Base-by-base conservation (phyloP, 2,113 vertebrate genomes). In the Australoheros scitulus region DNA sequence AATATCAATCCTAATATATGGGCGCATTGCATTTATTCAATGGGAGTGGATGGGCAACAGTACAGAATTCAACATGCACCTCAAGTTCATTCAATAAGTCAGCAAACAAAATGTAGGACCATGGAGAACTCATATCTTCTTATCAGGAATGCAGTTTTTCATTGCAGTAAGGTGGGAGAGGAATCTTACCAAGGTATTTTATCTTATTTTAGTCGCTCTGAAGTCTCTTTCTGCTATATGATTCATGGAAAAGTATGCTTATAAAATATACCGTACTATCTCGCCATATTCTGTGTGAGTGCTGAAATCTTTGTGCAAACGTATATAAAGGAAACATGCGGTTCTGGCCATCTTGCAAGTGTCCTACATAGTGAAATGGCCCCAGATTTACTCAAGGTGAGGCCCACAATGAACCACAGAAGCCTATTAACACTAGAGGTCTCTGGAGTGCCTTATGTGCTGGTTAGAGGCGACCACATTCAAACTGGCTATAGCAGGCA, bases 401-500 rank as follows among this genome's bases (percentile, higher is more conserved):
- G 91, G 94, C 93, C 94, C 83, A 88, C 91, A 88, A 88, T 92
- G 92, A 93, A 89, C 91, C 87, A 87, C 89, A 38, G 87, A 92
- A 92, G 93, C 94, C 93, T 89, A 93, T 94, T 93, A 94, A 94
- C 94, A 95, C 93, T 91, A 92, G 92, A 88, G 91, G 92, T 94
- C 94, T 94, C 95, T 93, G 91, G 83, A 92, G 91, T 90, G 92
- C 90, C 88, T 88, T 76, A 52, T 87, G 11, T 76, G 85, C 86
- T 77, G 91, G 88, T 80, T 58, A 56, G 83, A 75, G 82, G 83
- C 86, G 79, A 81, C 90, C 83, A 87, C 82, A 88, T 93, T 91
- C 86, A 75, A 32, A 84, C 58, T 81, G 89, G 80, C 91, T 88
- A 36, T 11, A 89, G 72, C 88, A 90, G 90, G 91, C 82, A 85